Percentiles rank a stretch among this genome's conserved stretches.
These are phyloP conservation scores for Oreochromis aureus DNA, from an alignment of 2,113 vertebrate genomes.

Conservation along the genomic window DNA sequence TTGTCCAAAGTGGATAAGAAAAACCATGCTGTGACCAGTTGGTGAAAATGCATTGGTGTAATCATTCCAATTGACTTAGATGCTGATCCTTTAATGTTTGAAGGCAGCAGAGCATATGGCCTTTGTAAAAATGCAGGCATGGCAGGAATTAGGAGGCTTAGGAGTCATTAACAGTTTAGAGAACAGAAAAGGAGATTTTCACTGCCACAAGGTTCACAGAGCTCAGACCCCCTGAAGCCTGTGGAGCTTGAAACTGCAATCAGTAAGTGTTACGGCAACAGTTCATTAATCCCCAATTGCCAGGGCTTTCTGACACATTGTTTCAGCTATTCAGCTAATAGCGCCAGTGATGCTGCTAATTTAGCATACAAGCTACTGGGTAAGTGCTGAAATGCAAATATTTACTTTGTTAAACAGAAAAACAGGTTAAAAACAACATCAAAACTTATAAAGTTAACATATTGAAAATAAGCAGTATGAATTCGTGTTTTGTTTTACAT, in stretches of 20 bases:
- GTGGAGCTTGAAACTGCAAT: not conserved
- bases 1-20: not conserved
- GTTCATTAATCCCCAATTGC: constrained; percentile 4
- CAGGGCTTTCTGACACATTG: not conserved
- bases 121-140: not conserved
- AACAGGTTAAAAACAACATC: not conserved
- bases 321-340: not conserved
- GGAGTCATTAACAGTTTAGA: constrained; percentile 51
- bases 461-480: not conserved
- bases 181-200: constrained; percentile 54
- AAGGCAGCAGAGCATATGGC: constrained; percentile 46
- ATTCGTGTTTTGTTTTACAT: not conserved
- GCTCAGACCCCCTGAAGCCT: not conserved
- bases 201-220: not conserved
- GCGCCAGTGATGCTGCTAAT: not conserved
- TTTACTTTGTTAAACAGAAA: not conserved
- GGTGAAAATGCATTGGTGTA: not conserved
- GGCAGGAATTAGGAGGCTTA: constrained; percentile 34
- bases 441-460: not conserved
- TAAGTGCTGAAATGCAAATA: not conserved
- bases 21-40: not conserved
- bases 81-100: constrained; percentile 42
- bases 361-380: not conserved
- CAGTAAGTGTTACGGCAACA: not conserved
- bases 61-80: constrained; percentile 15